phyloP scores from a whole-genome alignment of 2,888 invertebrate species.

The Rotaria magnacalcarata region DNA sequence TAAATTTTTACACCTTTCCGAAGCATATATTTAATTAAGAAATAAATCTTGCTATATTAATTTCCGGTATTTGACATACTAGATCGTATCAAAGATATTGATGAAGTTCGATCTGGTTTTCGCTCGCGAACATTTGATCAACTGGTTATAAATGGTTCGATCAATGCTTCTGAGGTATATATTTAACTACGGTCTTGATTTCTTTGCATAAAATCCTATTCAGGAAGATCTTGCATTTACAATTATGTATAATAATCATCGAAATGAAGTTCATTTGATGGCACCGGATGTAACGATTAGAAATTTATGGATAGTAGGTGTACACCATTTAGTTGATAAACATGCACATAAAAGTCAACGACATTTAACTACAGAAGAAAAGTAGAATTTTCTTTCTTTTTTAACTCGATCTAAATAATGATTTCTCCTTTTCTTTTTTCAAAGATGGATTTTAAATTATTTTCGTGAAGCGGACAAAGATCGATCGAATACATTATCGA shows the following conservation, averaged over 20 bases:
- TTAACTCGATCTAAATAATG: neutral
- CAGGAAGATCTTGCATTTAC: neutral
- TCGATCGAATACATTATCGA: neutral
- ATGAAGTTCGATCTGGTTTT: neutral
- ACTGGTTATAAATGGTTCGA: neutral
- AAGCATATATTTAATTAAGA: too few species aligned
- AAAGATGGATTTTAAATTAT: neutral
- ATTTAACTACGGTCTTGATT: too few species aligned
- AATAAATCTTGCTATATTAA: too few species aligned
- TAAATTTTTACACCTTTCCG: too few species aligned
- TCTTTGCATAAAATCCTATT: neutral
- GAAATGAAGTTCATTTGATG: conserved; percentile 54
- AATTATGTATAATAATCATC: conserved; percentile 49
- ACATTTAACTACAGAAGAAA: neutral
- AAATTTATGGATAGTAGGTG: conserved; percentile 54
- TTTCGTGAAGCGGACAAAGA: neutral
- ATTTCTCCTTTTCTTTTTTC: neutral
- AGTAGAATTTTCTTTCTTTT: neutral
- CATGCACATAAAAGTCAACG: neutral
- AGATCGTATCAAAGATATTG: neutral
- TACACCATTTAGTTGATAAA: conserved; percentile 52
- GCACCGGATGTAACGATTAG: conserved; percentile 50
- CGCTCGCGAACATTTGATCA: neutral
- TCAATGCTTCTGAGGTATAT: neutral
- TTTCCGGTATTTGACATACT: too few species aligned